Conservation (phyloP, 2,113 vertebrate genomes). For the Melanostigma gelatinosum region DNA sequence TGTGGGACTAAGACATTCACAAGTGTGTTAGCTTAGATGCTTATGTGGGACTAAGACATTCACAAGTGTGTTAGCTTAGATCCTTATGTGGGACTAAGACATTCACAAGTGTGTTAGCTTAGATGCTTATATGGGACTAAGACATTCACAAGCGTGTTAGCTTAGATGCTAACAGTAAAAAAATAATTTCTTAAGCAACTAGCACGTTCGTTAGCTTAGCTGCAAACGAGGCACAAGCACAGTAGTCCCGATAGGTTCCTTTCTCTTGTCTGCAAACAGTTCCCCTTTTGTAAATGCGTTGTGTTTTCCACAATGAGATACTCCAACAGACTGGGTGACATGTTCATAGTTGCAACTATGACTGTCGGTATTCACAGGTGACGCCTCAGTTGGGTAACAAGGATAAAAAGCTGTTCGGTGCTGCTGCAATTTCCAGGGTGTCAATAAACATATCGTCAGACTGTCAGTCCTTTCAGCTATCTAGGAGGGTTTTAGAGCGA, state of each 20-base stretch:
- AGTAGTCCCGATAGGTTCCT: not conserved
- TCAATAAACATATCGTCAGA: not conserved
- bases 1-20: too few species aligned
- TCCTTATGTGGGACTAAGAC: too few species aligned
- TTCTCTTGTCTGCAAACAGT: not conserved
- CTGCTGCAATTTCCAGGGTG: conserved; percentile 4
- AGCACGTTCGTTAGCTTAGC: not conserved
- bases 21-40: too few species aligned
- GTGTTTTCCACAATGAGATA: not conserved
- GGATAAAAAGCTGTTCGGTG: not conserved
- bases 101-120: too few species aligned
- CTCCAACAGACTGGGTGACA: not conserved
- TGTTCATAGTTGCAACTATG: not conserved
- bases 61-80: too few species aligned
- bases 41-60: too few species aligned
- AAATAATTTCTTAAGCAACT: not conserved
- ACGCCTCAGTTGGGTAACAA: not conserved
- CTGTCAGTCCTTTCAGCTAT: not conserved
- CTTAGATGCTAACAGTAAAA: not conserved
- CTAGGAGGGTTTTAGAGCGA: not conserved
- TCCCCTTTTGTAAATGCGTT: not conserved
- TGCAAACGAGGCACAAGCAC: not conserved
- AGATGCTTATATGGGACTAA: too few species aligned
- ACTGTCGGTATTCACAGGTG: not conserved
- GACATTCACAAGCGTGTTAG: too few species aligned